Evolutionary conservation across 2,888 invertebrate species (phyloP), one percentile per base, ranked within the genome.

Genomic region (Adelognathus sp.): DNA sequence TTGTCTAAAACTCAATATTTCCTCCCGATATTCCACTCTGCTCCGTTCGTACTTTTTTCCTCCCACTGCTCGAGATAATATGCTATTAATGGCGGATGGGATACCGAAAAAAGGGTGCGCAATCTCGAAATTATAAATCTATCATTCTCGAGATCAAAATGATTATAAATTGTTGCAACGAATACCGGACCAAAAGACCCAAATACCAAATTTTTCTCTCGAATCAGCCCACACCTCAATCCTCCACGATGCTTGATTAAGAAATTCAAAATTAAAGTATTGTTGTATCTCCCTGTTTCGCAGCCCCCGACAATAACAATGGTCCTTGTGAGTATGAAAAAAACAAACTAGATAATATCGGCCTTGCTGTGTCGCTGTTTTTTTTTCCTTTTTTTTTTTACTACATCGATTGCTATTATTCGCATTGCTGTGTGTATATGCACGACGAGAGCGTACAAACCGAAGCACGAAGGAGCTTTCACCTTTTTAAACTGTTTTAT

Each of bases 281-380:
- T 88, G 84, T 91, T 91, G 89, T 90, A 89, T 92, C 90, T 92
- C 92, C 92, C 91, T 92, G 88, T 93, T 95, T 94, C 95, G 94
- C 96, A 96, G 96, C 96, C 93, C 95, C 95, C 92, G 95, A 95
- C 94, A 95, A 95, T 95, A 95, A 95, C 94, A 95, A 95, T 94
- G 96, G 95, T 93, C 96, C 96, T 93, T 96, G 96, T 96, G 95
- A 96, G 96, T 96, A 96, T 95, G 88, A 82, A 74, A 83, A 84
- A 87, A 86, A 88, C 81, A 88, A 87, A 88, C 86, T 86, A 89
- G 87, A 88, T 89, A 21, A 84, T 90, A 88, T 91, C 88, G 88
- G 89, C 88, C 87, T 50, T 90, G 88, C 88, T 90, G 88, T 91
- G 86, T 89, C 85, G 88, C 89, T 89, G 86, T 86, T 82, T 84